Percentiles rank a stretch among this genome's conserved stretches.
phyloP scores from a whole-genome alignment of 2,888 invertebrate species.

The Phymatocera aterrima region DNA sequence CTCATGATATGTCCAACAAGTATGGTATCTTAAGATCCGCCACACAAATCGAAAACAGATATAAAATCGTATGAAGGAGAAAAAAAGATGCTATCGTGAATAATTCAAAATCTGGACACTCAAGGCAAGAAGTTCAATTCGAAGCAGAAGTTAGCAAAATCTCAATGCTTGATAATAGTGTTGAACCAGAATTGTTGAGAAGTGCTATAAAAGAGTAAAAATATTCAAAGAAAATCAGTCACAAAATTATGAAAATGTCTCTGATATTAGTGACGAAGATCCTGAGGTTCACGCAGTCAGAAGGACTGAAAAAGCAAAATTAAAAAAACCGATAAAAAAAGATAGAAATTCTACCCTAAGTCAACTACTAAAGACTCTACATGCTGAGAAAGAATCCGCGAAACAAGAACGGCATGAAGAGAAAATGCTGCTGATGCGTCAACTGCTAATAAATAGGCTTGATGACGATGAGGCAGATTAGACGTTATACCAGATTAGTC shows the following conservation, averaged over 20 bases:
- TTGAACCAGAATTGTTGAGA: background rate
- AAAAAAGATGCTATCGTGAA: background rate
- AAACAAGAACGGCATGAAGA: background rate
- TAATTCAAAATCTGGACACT: background rate
- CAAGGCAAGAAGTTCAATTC: background rate
- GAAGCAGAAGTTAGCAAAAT: background rate
- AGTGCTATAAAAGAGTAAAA: background rate
- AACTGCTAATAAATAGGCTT: background rate
- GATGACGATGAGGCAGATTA: background rate
- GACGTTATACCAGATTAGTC: too few species aligned
- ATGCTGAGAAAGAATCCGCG: background rate
- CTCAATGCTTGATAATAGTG: background rate
- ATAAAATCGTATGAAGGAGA: background rate
- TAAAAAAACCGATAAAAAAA: background rate
- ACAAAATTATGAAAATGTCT: background rate
- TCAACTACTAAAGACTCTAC: background rate
- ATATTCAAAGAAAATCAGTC: background rate
- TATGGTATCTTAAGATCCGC: background rate
- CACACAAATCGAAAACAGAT: background rate
- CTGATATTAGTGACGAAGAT: too few species aligned
- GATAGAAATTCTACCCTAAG: background rate
- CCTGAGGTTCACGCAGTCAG: too few species aligned
- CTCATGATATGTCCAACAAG: background rate
- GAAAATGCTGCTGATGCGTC: background rate
- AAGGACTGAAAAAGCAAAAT: background rate